These are phyloP conservation scores for Pollenia griseotomentosa DNA, from an alignment of 2,888 invertebrate species.

Conservation along the genomic window DNA sequence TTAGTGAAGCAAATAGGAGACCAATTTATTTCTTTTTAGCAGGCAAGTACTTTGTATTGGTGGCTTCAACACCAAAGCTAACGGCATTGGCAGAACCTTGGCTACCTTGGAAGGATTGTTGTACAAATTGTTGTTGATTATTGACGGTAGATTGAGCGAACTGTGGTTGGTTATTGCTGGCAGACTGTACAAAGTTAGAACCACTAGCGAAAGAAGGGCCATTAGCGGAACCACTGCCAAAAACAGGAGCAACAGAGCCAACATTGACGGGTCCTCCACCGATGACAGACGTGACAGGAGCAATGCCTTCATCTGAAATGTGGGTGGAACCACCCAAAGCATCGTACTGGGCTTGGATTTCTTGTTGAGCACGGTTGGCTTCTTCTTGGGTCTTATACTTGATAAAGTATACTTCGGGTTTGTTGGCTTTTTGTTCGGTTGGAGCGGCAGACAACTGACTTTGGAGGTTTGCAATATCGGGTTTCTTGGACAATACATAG, in stretches of 20 bases:
- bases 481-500: conserved; percentile 83
- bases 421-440: conserved; percentile 79
- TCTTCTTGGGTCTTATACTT: conserved; percentile 84
- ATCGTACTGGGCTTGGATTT: conserved; percentile 83
- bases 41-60: conserved; percentile 40
- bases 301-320: conserved; percentile 82
- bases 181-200: conserved; percentile 1
- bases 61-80: conserved; percentile 26
- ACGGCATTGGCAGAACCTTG: conserved; percentile 44
- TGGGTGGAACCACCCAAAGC: conserved; percentile 82
- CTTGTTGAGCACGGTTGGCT: conserved; percentile 82
- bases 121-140: conserved; percentile 70
- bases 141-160: conserved; percentile 25
- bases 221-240: not conserved
- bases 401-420: conserved; percentile 84
- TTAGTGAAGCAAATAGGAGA: not conserved
- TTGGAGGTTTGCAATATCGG: conserved; percentile 80
- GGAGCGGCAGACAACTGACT: conserved; percentile 88
- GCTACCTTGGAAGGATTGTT: conserved; percentile 74
- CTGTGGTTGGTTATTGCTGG: conserved; percentile 2
- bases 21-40: conserved; percentile 77
- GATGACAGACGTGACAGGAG: conserved; percentile 79
- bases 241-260: conserved; percentile 63
- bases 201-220: conserved; percentile 53
- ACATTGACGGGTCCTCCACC: conserved; percentile 77